A percentile compares a stretch with the other conserved stretches of the same genome.
These are phyloP conservation scores for Ptychodera flava DNA, from an alignment of 35 echinoderm and acorn worm species.

Conservation along the genomic window DNA sequence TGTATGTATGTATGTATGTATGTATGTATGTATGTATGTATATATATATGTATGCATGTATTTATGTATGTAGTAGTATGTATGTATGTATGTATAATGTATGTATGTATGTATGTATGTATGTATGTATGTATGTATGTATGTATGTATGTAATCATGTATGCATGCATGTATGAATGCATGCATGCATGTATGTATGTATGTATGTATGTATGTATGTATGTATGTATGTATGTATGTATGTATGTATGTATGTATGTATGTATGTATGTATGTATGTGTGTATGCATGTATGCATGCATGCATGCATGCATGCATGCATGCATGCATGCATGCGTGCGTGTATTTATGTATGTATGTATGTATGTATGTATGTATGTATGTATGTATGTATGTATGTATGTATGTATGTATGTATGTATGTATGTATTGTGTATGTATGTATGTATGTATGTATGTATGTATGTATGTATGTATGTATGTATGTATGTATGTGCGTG, in stretches of 20 bases:
- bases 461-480: constrained; percentile 31
- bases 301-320: neutral
- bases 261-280: neutral
- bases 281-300: neutral
- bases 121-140: neutral
- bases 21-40: constrained; percentile 2
- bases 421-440: constrained; percentile 7
- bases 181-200: neutral
- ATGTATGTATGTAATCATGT: neutral
- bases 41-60: neutral
- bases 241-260: neutral
- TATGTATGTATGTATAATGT: neutral
- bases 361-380: constrained; percentile 2
- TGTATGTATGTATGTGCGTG: constrained; percentile 4
- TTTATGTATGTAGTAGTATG: neutral
- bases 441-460: constrained; percentile 35
- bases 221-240: neutral
- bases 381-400: constrained; percentile 7
- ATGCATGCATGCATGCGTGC: neutral
- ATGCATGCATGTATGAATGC: neutral
- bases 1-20: neutral
- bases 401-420: neutral
- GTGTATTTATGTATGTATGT: no score
- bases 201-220: constrained; percentile 2
- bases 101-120: constrained; percentile 2